Percentiles rank a stretch among this genome's conserved stretches.
phyloP scores from a whole-genome alignment of 2,888 invertebrate species.

The Dysmachus trigonus region DNA sequence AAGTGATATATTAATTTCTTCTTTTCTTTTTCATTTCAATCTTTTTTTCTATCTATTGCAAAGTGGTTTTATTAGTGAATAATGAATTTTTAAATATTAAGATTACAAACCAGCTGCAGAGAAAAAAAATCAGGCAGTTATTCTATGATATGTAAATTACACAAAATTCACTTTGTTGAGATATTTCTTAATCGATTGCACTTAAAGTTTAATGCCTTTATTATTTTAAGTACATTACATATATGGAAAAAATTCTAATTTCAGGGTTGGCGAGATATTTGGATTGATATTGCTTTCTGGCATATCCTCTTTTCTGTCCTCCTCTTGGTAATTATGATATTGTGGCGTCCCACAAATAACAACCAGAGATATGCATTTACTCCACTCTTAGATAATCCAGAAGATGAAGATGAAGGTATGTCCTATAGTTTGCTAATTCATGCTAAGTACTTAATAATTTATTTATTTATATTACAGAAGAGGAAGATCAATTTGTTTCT shows the following conservation, averaged over 20 bases:
- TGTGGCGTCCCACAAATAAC: conserved; percentile 95
- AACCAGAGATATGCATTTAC: conserved; percentile 96
- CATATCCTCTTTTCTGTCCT: conserved; percentile 90
- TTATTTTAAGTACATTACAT: not conserved
- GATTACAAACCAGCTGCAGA: too few relatives aligned
- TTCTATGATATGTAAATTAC: not conserved
- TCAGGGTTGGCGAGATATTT: conserved; percentile 88
- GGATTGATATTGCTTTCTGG: conserved; percentile 97
- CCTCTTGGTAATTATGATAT: conserved; percentile 89
- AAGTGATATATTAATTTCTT: too few relatives aligned
- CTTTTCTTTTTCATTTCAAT: too few relatives aligned
- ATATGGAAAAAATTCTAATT: not conserved
- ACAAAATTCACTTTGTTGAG: not conserved
- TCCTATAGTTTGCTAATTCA: not conserved
- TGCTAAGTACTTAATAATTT: not conserved
- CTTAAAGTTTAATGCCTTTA: not conserved
- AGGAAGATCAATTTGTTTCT: conserved; percentile 85
- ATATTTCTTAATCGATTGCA: not conserved
- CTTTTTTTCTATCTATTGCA: too few relatives aligned
- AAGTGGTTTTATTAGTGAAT: too few relatives aligned
- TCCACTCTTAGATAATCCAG: conserved; percentile 84
- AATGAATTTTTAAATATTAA: too few relatives aligned
- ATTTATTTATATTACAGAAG: conserved; percentile 65
- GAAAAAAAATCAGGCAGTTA: too few relatives aligned
- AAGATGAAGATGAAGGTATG: conserved; percentile 76